phyloP scores from a whole-genome alignment of 1,140 invertebrate species.

The Drosophila trapezifrons region DNA sequence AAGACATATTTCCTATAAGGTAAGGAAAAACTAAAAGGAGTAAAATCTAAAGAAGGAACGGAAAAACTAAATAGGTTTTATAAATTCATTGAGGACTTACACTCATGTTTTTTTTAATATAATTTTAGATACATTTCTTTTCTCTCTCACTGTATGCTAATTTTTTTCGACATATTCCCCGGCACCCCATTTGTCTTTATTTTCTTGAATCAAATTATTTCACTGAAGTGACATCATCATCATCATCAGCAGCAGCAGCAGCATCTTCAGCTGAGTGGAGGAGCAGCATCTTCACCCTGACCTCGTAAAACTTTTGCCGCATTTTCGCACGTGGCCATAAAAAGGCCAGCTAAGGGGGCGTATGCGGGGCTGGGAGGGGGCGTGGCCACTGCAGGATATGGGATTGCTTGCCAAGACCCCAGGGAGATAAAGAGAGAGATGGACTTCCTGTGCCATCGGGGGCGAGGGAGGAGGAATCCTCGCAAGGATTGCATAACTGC shows the following conservation, averaged over 20 bases:
- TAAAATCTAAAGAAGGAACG: no score
- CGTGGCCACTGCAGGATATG: constrained; percentile 47
- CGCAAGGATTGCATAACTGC: constrained; percentile 56
- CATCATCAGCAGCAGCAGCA: constrained; percentile 11
- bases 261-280: constrained; percentile 22
- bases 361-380: constrained; percentile 15
- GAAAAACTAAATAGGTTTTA: no score
- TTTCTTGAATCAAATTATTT: constrained; percentile 56
- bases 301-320: constrained; percentile 69
- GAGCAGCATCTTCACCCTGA: constrained; percentile 63
- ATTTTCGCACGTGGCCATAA: constrained; percentile 65
- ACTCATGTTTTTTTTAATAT: no score
- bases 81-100: no score
- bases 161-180: constrained; percentile 15
- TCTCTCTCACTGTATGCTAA: constrained; percentile 30
- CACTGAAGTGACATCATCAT: constrained; percentile 65
- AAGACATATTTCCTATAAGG: no score
- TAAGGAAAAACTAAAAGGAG: no score
- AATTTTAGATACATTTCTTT: no score
- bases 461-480: constrained; percentile 30
- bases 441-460: constrained; percentile 31
- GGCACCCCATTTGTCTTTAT: constrained; percentile 17
- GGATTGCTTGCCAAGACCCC: constrained; percentile 39
- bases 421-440: constrained; percentile 3
- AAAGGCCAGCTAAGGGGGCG: constrained; percentile 27